Evolutionary conservation across 2,113 vertebrate species (phyloP).

Genomic region (Ictidomys tridecemlineatus): DNA sequence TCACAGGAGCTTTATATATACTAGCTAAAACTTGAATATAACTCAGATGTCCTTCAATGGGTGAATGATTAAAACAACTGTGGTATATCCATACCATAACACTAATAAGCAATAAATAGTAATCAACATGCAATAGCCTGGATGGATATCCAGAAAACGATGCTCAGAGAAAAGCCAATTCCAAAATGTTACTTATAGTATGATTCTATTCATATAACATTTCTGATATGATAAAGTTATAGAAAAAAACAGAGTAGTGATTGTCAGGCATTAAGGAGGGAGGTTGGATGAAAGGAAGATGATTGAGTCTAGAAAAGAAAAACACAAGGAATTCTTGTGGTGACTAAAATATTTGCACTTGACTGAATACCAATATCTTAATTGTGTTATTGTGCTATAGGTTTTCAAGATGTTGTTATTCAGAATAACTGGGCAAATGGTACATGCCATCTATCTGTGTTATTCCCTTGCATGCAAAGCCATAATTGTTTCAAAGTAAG

Average conservation of each 20-base stretch:
- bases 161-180: neutral
- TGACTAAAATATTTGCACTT: neutral
- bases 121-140: neutral
- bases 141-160: neutral
- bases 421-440: neutral
- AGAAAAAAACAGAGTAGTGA: neutral
- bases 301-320: neutral
- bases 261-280: neutral
- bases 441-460: neutral
- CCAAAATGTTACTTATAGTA: too few species aligned
- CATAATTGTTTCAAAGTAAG: neutral
- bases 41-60: neutral
- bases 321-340: neutral
- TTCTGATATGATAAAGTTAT: neutral
- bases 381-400: too few species aligned
- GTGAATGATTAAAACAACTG: neutral
- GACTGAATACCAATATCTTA: neutral
- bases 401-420: too few species aligned
- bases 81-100: neutral
- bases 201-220: neutral
- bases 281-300: too few species aligned
- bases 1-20: neutral
- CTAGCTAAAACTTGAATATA: neutral
- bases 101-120: neutral
- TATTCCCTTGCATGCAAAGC: neutral